Evolutionary conservation across 2,797 vertebrate species (phyloP).

Genomic region (Gymnothorax javanicus): DNA sequence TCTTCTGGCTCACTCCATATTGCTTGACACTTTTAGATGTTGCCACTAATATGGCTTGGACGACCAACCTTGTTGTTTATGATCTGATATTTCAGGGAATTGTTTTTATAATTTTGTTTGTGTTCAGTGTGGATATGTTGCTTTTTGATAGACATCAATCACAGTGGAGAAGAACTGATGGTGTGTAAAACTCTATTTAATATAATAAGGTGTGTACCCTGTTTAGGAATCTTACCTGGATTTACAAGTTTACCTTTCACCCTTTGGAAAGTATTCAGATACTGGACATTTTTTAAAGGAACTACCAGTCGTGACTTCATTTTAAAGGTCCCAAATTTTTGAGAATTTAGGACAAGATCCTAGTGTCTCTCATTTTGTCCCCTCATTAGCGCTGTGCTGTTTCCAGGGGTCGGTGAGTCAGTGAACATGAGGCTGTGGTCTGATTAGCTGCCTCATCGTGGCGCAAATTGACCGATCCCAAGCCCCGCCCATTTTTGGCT

Average conservation of each 20-base stretch:
- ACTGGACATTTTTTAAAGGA: not conserved
- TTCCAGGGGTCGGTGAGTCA: too few species aligned
- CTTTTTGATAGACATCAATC: not conserved
- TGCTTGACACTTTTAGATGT: conserved; percentile 61
- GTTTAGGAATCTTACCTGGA: not conserved
- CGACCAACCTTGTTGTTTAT: too few species aligned
- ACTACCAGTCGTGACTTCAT: not conserved
- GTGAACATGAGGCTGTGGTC: too few species aligned
- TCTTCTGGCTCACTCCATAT: conserved; percentile 29
- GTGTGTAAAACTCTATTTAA: not conserved
- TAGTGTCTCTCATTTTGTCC: too few species aligned
- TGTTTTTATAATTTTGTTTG: not conserved
- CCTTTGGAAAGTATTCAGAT: not conserved
- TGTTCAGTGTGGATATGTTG: conserved; percentile 5
- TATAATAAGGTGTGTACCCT: not conserved
- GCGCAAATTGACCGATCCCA: too few species aligned
- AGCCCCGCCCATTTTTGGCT: too few species aligned
- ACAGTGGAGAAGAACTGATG: not conserved
- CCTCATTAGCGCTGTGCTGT: too few species aligned
- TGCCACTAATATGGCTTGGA: conserved; percentile 53
- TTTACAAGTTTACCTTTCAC: not conserved
- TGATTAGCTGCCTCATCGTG: too few species aligned
- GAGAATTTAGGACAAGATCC: too few species aligned
- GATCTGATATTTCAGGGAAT: too few species aligned
- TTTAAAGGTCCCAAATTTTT: not conserved